Evolutionary conservation across 1,140 invertebrate genomes (phyloP).

Genomic region (Aphelenchoides fujianensis): DNA sequence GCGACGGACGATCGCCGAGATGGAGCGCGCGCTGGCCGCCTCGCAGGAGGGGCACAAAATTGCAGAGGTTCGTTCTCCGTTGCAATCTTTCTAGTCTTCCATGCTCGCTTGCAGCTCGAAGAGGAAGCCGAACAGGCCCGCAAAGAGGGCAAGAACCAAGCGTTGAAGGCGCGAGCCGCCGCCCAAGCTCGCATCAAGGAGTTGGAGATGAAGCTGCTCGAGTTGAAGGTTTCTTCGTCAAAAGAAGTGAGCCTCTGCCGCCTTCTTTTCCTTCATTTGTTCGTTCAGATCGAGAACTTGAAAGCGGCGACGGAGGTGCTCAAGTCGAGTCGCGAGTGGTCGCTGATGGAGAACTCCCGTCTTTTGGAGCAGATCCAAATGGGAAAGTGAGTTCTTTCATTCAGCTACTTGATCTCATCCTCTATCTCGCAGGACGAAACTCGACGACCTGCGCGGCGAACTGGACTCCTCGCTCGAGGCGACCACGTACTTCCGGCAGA

Average conservation of each 20-base stretch:
- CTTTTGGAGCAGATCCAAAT: conserved; percentile 49
- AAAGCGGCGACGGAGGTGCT: conserved; percentile 46
- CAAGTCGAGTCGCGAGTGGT: conserved; percentile 54
- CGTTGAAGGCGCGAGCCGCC: conserved; percentile 51
- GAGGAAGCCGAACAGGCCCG: conserved; percentile 31
- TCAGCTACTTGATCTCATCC: conserved; percentile 27
- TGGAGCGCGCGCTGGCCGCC: conserved; percentile 31
- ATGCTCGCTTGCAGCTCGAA: conserved; percentile 32
- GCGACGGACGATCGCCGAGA: conserved; percentile 44
- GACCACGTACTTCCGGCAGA: conserved; percentile 30
- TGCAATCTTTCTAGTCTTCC: not conserved
- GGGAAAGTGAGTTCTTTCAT: conserved; percentile 33
- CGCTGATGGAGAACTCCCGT: conserved; percentile 50
- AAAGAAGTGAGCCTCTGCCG: conserved; percentile 22
- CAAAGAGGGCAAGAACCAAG: conserved; percentile 37
- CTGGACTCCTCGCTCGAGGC: conserved; percentile 41
- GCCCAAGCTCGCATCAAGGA: conserved; percentile 56
- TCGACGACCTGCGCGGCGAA: conserved; percentile 48
- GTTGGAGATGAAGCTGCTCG: conserved; percentile 38
- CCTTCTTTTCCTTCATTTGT: not conserved
- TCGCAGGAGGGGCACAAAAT: conserved; percentile 28
- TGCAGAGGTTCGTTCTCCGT: conserved; percentile 23
- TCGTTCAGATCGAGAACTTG: conserved; percentile 42
- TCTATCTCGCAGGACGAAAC: conserved; percentile 50
- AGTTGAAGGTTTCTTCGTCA: conserved; percentile 17